A percentile compares a stretch with the other conserved stretches of the same genome.
Evolutionary conservation across 1,140 invertebrate species (phyloP).

Genomic region (Cotesia vestalis): DNA sequence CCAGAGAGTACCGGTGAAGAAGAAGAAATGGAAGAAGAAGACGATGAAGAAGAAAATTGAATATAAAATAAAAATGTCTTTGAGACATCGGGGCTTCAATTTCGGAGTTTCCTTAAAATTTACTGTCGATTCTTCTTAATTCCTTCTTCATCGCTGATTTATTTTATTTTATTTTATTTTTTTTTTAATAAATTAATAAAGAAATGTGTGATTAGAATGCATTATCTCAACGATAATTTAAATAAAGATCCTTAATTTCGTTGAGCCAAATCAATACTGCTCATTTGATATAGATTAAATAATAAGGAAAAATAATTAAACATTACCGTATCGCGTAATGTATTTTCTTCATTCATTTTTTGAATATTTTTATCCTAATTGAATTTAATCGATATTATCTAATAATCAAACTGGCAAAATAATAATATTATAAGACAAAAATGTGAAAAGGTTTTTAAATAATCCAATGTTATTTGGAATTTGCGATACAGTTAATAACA

Average conservation of each 20-base stretch:
- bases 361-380: slow-evolving; percentile 3
- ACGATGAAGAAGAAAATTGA: slow-evolving; percentile 52
- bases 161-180: slow-evolving; percentile 13
- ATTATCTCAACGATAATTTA: slow-evolving; percentile 3
- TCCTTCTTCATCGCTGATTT: slow-evolving; percentile 6
- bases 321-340: slow-evolving; percentile 9
- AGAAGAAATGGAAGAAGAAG: slow-evolving; percentile 65
- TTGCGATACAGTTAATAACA: neutral
- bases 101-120: slow-evolving; percentile 17
- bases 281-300: slow-evolving; percentile 22
- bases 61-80: slow-evolving; percentile 31
- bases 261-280: slow-evolving; percentile 26
- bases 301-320: slow-evolving; percentile 11
- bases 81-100: slow-evolving; percentile 26
- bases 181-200: slow-evolving; percentile 15
- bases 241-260: slow-evolving; percentile 30
- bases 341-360: slow-evolving; percentile 11
- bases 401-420: slow-evolving; percentile 4
- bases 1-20: slow-evolving; percentile 65
- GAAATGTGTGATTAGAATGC: slow-evolving; percentile 24
- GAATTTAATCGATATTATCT: neutral
- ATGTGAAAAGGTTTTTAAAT: too few species aligned
- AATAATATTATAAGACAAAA: neutral
- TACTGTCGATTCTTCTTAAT: slow-evolving; percentile 15
- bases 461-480: too few species aligned